These are phyloP conservation scores for Hydraecia micacea DNA, from an alignment of 2,888 invertebrate genomes.

Conservation along the genomic window DNA sequence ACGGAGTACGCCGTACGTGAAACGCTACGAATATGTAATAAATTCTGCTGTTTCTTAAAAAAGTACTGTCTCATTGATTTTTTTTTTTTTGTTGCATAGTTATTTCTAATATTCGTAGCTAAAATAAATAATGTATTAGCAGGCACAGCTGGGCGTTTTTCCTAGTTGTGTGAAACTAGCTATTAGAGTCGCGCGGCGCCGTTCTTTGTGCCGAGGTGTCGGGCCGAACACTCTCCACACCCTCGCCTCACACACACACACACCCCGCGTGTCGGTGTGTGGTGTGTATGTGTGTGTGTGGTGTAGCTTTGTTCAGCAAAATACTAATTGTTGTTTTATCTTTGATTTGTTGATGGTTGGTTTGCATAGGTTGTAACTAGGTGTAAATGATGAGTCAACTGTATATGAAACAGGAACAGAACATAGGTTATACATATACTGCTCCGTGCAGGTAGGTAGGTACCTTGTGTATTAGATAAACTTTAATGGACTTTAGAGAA, in stretches of 20 bases:
- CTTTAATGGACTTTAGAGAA: not conserved
- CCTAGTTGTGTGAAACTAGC: constrained; percentile 83
- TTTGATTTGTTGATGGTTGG: constrained; percentile 52
- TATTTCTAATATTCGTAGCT: not conserved
- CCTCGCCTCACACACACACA: constrained; percentile 46
- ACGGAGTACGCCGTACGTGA: constrained; percentile 26
- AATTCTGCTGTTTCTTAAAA: not conserved
- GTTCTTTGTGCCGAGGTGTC: constrained; percentile 88
- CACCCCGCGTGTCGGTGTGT: not conserved
- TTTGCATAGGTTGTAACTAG: constrained; percentile 1
- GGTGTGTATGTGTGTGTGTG: constrained; percentile 15
- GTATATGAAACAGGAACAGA: not conserved
- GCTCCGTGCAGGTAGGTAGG: no score
- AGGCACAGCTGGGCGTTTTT: constrained; percentile 63
- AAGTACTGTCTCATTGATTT: not conserved
- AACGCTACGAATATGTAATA: not conserved
- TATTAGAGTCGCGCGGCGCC: constrained; percentile 77
- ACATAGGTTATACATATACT: not conserved
- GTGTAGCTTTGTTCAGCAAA: constrained; percentile 45
- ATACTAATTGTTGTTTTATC: constrained; percentile 61
- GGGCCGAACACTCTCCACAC: constrained; percentile 77
- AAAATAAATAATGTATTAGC: constrained; percentile 23
- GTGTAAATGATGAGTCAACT: not conserved
- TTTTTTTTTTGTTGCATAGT: not conserved
- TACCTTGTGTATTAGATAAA: not conserved